Evolutionary conservation across 2,888 invertebrate species (phyloP), one percentile per base, ranked within the genome.

Genomic region (Noctua janthina): DNA sequence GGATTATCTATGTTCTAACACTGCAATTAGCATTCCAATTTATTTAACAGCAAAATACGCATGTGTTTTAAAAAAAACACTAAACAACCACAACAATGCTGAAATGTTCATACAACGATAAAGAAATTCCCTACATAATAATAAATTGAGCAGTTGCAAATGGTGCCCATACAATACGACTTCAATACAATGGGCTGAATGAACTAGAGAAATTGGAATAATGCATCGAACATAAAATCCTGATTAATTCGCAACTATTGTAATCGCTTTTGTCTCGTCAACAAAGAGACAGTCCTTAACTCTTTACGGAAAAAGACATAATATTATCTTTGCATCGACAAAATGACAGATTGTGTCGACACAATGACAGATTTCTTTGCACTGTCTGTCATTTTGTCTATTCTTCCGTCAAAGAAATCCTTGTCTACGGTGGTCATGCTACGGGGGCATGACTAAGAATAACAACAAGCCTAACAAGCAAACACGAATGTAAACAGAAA

Each of bases 141-240:
- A 82, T 62, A 84, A 74, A 82, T 69, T 78, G 86, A 85, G 75
- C 78, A 85, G 66, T 82, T 82, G 78, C 82, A 78, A 84, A 82
- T 78, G 86, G 78, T 78, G 46, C 49, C 62, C 69, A 73, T 74
- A 84, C 86, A 86, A 82, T 85, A 68, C 69, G 59, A 66, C 46
- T 51, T 74, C 69, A 86, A 79, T 70, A 76, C 85, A 85, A 83
- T 71, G 80, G 49, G 20, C 29, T 84, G 79, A 76, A 82, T 85
- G 75, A 76, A 78, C 71, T 69, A 73, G 70, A 78, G 69, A 79
- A 86, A 85, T 79, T 76, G 67, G 78, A 86, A 82, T 78, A 85
- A 82, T 82, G 66, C 66, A 78, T 75, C 35, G 66, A 75, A 85
- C 73, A 74, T 82, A 76, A 78, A 82, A 78, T 56, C 39, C n/a